Evolutionary conservation across 2,888 invertebrate species (phyloP).

Genomic region (Callimorpha dominula): DNA sequence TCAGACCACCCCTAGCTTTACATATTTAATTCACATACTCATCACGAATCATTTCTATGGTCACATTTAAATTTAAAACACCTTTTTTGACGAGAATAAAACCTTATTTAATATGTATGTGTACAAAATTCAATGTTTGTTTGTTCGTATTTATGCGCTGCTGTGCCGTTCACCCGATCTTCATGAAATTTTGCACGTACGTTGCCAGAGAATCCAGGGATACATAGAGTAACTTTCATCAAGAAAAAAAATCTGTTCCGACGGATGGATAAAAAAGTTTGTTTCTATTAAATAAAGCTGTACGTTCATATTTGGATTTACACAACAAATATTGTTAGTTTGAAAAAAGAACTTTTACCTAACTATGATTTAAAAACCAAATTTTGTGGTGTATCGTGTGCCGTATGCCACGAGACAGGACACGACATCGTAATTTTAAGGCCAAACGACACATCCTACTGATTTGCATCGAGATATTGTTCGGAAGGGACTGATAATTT

Average conservation of each 20-base stretch:
- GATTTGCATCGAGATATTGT: conserved; percentile 68
- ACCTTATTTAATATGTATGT: conserved; percentile 21
- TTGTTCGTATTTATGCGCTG: no score
- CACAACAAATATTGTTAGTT: conserved; percentile 17
- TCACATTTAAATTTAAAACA: conserved; percentile 32
- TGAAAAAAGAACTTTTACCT: conserved; percentile 32
- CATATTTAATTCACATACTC: conserved; percentile 60
- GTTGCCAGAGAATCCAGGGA: no score
- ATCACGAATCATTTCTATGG: conserved; percentile 57
- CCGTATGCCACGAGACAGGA: conserved; percentile 53
- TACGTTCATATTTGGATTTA: conserved; percentile 18
- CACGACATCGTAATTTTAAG: conserved; percentile 59
- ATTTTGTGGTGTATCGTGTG: conserved; percentile 11
- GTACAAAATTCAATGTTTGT: no score
- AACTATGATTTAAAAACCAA: conserved; percentile 28
- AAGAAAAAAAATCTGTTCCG: no score
- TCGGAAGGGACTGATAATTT: conserved; percentile 59
- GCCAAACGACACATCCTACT: conserved; percentile 51
- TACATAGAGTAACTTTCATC: no score
- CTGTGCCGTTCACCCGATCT: no score
- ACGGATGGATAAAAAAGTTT: no score
- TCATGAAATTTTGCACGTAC: no score
- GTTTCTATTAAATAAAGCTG: conserved; percentile 22
- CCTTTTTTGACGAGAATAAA: conserved; percentile 21
- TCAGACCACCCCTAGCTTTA: conserved; percentile 72